Evolutionary conservation across 2,797 vertebrate genomes (phyloP), one percentile per base, ranked within the genome.

Genomic region (Pangasius larnaudii): DNA sequence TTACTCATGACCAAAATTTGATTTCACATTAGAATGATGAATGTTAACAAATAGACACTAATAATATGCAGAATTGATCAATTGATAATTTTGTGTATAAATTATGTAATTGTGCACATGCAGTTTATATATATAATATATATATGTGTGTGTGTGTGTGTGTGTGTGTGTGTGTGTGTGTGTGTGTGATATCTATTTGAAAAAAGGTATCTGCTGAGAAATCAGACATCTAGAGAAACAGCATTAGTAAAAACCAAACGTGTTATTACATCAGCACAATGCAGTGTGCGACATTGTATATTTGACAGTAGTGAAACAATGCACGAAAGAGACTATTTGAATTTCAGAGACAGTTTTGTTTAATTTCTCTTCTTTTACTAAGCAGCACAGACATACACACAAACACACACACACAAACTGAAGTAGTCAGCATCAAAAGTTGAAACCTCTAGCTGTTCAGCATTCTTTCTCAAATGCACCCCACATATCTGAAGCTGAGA

Each of bases 391-490:
- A 53, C 49, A 77, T 46, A 75, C 8, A 75, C 22, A 75, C 39
- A 74, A 33, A 72, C 16, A 42, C 39, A 49, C 71, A 27, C 18
- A 27, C 42, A 49, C 42, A 46, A 81, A 58, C 18, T 81, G 33
- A 42, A 27, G 58, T 7, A 39, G 36, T 42, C 49, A 72, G 6
- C 33, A 18, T 59, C 36, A 85, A 53, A 81, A 71, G 36, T 59
- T 84, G 53, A 36, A 59, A 75, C 3, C 67, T 33, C 46, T 53
- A 81, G 77, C 56, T 67, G 24, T 81, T 80, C 80, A 87, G 86
- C 14, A 78, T 84, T 42, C 42, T 51, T 42, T 67, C 49, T 84
- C 27, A 8, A 65, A 63, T 84, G 49, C 36, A 65, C 81, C 75
- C 42, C 39, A 80, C 61, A 59, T 80, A 80, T 59, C 75, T 42